Evolutionary conservation across 30 jellyfish, hydroid and myxozoan species (phyloP), one percentile per base, ranked within the genome.

Genomic region (Calvadosia cruxmelitensis): DNA sequence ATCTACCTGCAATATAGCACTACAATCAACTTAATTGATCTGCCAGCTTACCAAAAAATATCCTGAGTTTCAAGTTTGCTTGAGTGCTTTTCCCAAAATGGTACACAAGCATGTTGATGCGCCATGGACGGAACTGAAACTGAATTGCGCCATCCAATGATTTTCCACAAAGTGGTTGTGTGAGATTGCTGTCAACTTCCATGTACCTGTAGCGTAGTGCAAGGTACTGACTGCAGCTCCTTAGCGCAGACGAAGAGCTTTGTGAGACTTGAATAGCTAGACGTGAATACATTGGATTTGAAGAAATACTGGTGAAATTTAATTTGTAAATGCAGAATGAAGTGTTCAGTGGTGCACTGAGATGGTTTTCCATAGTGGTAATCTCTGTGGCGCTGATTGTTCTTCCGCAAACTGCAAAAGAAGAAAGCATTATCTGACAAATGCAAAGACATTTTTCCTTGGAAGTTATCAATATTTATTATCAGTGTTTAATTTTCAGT

Each of bases 111-210:
- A 5, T 42, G 57, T 42, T 42, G 10, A 42, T 5, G 10, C 57
- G 57, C 57, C 57, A 42, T 42, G 57, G 57, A 5, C 57, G 57
- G 57, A 42, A 42, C 20, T 42, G 57, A 20, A 42, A 42, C 57
- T 5, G 10, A 20, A 42, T 42, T 42, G 57, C 15, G 15, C 20
- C 57, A 42, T 42, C 20, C 57, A 42, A 42, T 42, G 10, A 5
- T 20, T 42, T 20, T 5, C 57, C 57, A 20, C 57, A 42, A 5
- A 10, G 10, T 42, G 10, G 10, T 5, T 42, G 15, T 10, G 57
- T 42, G 10, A 42, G 20, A 42, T 42, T 42, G 57, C 57, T 20
- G 20, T 42, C 57, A 42, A 42, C 10, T 10, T 20, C 57, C 10
- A 5, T 10, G 15, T 5, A 10, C 20, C 57, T 42, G 57, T 5